phyloP scores from a whole-genome alignment of 1,140 invertebrate genomes.

The Globodera ellingtonae region DNA sequence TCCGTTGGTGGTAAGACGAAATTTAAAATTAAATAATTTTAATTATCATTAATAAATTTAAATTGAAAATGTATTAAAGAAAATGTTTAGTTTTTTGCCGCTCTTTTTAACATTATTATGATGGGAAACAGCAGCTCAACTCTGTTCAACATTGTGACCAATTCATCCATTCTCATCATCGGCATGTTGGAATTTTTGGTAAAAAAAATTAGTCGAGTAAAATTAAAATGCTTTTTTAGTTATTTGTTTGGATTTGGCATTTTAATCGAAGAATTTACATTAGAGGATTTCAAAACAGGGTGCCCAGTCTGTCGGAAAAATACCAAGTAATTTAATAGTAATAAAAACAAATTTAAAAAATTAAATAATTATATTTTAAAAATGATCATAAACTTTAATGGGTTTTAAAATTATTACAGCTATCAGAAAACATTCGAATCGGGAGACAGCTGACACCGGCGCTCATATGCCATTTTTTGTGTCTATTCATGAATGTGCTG shows the following conservation, averaged over 20 bases:
- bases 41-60: no score
- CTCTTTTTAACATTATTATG: not conserved
- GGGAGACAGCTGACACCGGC: not conserved
- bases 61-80: no score
- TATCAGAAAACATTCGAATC: constrained; percentile 10
- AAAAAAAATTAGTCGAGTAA: not conserved
- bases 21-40: no score
- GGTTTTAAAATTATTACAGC: not conserved
- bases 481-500: constrained; percentile 1
- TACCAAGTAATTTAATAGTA: not conserved
- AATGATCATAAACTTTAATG: not conserved
- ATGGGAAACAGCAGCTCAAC: not conserved
- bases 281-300: not conserved
- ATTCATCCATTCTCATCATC: not conserved
- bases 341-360: not conserved
- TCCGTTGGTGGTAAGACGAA: not conserved
- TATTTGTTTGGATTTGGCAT: constrained; percentile 7
- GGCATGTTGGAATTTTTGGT: constrained; percentile 4
- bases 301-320: not conserved
- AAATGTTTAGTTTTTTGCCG: constrained; percentile 1
- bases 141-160: not conserved
- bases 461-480: not conserved
- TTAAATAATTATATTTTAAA: not conserved
- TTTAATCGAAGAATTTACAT: not conserved
- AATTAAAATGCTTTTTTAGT: not conserved